Percentiles rank a stretch among this genome's conserved stretches.
phyloP scores from a whole-genome alignment of 2,888 invertebrate genomes.

The Hydrotaea diabolus region DNA sequence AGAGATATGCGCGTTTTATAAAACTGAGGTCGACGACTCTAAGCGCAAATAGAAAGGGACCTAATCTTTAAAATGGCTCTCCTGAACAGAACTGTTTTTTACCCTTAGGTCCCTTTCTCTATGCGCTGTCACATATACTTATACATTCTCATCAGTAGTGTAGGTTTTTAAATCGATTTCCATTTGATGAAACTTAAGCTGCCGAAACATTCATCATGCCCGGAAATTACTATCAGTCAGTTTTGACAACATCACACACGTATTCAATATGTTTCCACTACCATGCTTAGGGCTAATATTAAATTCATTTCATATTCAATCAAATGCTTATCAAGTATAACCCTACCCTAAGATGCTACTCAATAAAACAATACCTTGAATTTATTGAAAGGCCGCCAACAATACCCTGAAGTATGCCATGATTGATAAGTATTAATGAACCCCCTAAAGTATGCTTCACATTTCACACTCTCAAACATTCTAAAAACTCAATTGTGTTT shows the following conservation, averaged over 20 bases:
- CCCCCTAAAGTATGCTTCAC: constrained; percentile 22
- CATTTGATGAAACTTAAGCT: too few species aligned
- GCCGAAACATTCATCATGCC: background rate
- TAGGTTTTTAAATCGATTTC: too few species aligned
- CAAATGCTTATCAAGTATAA: background rate
- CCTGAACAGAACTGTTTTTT: too few species aligned
- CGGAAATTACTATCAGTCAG: background rate
- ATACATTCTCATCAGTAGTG: too few species aligned
- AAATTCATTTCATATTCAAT: background rate
- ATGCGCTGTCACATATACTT: too few species aligned
- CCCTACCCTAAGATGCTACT: background rate
- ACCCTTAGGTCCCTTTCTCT: too few species aligned
- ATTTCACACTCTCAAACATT: constrained; percentile 22
- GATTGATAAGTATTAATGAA: constrained; percentile 27
- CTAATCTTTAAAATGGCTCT: too few species aligned
- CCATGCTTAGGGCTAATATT: background rate
- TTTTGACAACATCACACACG: background rate
- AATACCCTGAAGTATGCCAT: constrained; percentile 13
- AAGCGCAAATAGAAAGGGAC: too few species aligned
- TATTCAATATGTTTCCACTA: background rate
- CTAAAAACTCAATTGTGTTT: background rate
- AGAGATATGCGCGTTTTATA: too few species aligned
- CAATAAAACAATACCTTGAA: background rate
- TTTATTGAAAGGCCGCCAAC: background rate
- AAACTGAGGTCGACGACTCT: too few species aligned